These are phyloP conservation scores for Phocides pigmalion DNA, from an alignment of 1,140 invertebrate genomes.

Conservation along the genomic window DNA sequence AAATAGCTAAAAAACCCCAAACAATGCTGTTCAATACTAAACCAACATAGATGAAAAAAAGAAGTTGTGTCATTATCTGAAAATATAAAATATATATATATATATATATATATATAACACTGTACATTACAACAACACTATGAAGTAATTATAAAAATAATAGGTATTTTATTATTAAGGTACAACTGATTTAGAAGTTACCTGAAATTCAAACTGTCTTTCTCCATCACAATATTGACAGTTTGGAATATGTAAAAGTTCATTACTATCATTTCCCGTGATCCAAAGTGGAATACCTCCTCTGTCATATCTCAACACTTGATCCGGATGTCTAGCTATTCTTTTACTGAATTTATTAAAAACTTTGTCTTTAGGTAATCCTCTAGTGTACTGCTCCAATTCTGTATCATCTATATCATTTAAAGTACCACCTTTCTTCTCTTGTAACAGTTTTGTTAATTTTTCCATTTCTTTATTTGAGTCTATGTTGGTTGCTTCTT, in stretches of 20 bases:
- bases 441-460: slow-evolving; percentile 85
- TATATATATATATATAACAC: too few species aligned
- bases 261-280: slow-evolving; percentile 82
- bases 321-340: slow-evolving; percentile 86
- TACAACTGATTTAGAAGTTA: slow-evolving; percentile 63
- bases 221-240: slow-evolving; percentile 90
- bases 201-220: slow-evolving; percentile 96
- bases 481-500: slow-evolving; percentile 72
- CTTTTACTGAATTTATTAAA: slow-evolving; percentile 89
- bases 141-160: too few species aligned
- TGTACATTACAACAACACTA: too few species aligned
- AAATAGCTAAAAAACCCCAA: too few species aligned
- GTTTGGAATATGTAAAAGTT: slow-evolving; percentile 83
- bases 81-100: too few species aligned
- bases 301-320: slow-evolving; percentile 93
- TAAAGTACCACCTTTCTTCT: slow-evolving; percentile 87
- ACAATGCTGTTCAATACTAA: too few species aligned
- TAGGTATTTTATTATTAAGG: too few species aligned
- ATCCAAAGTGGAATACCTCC: slow-evolving; percentile 93
- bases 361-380: slow-evolving; percentile 87
- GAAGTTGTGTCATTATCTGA: too few species aligned
- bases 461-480: slow-evolving; percentile 86
- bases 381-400: slow-evolving; percentile 84
- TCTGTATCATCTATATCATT: slow-evolving; percentile 86
- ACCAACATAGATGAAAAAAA: too few species aligned